Base-by-base conservation (phyloP, 2,888 invertebrate species). In the Coenonympha glycerion region DNA sequence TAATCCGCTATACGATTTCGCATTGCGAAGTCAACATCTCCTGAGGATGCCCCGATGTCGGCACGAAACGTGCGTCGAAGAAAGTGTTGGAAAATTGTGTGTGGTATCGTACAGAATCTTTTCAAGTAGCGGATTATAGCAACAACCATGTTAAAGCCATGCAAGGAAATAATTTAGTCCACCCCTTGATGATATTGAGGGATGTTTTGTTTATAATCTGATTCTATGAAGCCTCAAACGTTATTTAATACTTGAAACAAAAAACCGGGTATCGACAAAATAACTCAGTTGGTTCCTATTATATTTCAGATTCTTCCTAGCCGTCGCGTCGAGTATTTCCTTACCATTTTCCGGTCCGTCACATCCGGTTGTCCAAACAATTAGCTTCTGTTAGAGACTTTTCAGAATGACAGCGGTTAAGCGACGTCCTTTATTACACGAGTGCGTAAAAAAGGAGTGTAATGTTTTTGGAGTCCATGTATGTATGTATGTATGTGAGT, bases 351-450 rank as follows among this genome's bases (percentile, higher is more conserved):
- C 69, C 70, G 66, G 64, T 52, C 65, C 64, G 71, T 66, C 71
- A 68, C 66, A 65, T 76, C 70, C 71, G 66, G 66, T 73, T 65
- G 69, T 68, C 68, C 66, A 64, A 69, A 74, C 73, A 76, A 76
- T 77, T 77, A 76, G 71, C 62, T 64, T 59, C 39, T 39, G 59
- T 39, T 39, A 3, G 13, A 0, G 15, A 15, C 9, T 15, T 4
- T 39, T 39, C 39, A 39, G 15, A 24, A 9, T 22, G 6, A 1
- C 18, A 2, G 33, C 33, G 33, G 6, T 9, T 8, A 18, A n/a
- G 9, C 18, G 34, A n/a, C 19, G 19, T 1, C 1, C 15, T 6
- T 5, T 5, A 30, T 5, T 11, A 13, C 30, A 13, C 11, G 13
- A n/a, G n/a, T n/a, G n/a, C n/a, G n/a, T n/a, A n/a, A n/a, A n/a